A percentile compares a stretch with the other conserved stretches of the same genome.
Evolutionary conservation across 2,888 invertebrate species (phyloP).

Genomic region (Pachymerium ferrugineum): DNA sequence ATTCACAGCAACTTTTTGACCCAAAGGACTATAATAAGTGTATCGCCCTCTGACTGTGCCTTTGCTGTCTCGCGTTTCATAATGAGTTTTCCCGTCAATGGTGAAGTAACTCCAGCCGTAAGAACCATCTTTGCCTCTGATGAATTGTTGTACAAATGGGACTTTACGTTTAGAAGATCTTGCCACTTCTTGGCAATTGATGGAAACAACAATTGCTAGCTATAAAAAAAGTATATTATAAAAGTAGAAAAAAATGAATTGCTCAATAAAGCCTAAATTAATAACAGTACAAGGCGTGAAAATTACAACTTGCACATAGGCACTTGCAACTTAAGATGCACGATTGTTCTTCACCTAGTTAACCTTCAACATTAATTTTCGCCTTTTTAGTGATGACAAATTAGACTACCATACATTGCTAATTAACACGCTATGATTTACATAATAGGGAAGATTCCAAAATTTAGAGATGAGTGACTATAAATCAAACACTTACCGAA

Average conservation of each 20-base stretch:
- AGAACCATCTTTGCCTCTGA: slow-evolving; percentile 4
- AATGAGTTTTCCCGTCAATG: slow-evolving; percentile 28
- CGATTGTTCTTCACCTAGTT: too few relatives aligned
- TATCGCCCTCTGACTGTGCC: slow-evolving; percentile 27
- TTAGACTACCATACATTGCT: too few relatives aligned
- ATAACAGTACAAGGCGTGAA: too few relatives aligned
- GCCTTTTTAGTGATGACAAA: too few relatives aligned
- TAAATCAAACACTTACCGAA: neutral
- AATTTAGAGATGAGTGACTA: neutral
- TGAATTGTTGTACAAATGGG: slow-evolving; percentile 28
- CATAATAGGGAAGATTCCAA: too few relatives aligned
- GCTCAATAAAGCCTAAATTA: too few relatives aligned
- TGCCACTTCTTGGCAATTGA: neutral
- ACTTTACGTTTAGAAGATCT: neutral
- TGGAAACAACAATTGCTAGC: neutral
- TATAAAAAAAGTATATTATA: neutral
- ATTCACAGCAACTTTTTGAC: slow-evolving; percentile 28
- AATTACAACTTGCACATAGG: too few relatives aligned
- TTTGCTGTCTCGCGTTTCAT: slow-evolving; percentile 20
- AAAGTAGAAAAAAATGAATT: neutral
- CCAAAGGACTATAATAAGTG: neutral
- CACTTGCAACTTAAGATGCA: too few relatives aligned
- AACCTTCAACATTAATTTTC: too few relatives aligned
- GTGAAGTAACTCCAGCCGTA: slow-evolving; percentile 31
- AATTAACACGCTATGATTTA: too few relatives aligned